phyloP scores from a whole-genome alignment of 2,113 vertebrate species.

The Pholis gunnellus region DNA sequence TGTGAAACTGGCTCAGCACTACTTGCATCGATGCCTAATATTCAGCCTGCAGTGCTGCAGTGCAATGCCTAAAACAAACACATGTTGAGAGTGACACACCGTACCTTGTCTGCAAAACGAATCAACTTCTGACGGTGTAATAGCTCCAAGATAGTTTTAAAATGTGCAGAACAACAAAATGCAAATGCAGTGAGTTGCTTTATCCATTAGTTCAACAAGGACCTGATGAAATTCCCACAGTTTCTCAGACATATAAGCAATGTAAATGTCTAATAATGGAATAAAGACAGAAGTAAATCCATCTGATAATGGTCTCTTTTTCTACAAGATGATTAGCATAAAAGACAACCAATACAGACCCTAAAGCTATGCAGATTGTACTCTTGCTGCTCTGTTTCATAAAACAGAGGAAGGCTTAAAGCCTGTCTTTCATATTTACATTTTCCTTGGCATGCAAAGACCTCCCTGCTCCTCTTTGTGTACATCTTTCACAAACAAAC shows the following conservation, averaged over 20 bases:
- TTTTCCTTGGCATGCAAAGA: neutral
- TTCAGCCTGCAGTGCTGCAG: constrained; percentile 6
- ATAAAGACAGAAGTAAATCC: constrained; percentile 10
- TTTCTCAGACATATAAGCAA: constrained; percentile 28
- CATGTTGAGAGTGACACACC: neutral
- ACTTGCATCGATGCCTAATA: neutral
- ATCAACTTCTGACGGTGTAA: constrained; percentile 14
- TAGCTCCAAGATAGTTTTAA: constrained; percentile 24
- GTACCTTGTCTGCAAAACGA: constrained; percentile 13
- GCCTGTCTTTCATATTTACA: neutral
- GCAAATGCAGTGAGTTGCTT: constrained; percentile 34
- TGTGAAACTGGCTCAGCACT: neutral
- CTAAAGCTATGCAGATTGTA: neutral
- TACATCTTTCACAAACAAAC: constrained; percentile 1
- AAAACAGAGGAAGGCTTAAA: neutral
- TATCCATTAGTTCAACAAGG: constrained; percentile 22
- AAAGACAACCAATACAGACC: neutral
- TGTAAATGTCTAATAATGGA: constrained; percentile 22
- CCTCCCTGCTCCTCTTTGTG: neutral
- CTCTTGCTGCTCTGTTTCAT: neutral
- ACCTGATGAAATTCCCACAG: constrained; percentile 8
- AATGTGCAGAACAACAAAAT: constrained; percentile 37
- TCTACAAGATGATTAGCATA: neutral
- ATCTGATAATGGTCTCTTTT: constrained; percentile 10
- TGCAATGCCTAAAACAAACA: neutral